phyloP scores from a whole-genome alignment of 2,888 invertebrate genomes.

The Pemphredon lugubris region DNA sequence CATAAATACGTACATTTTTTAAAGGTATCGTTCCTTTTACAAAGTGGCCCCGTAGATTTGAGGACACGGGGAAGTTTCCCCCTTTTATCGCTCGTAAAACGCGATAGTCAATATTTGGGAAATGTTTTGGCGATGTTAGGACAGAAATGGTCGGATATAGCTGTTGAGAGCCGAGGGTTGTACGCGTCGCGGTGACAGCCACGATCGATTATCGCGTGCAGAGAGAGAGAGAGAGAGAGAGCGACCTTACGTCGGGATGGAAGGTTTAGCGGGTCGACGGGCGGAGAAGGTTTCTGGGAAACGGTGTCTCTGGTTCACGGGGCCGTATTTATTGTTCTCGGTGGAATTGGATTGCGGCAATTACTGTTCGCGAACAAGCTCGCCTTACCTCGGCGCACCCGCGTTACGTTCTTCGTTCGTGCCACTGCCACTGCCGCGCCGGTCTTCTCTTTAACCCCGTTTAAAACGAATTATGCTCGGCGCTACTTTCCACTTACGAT shows the following conservation, averaged over 20 bases:
- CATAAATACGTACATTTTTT: no score
- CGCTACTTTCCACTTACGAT: background rate
- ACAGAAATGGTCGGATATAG: constrained; percentile 11
- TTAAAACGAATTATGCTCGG: background rate
- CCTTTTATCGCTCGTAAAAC: no score
- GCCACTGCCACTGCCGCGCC: no score
- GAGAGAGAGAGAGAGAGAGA: no score
- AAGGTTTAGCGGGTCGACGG: constrained; percentile 33
- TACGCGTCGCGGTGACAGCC: constrained; percentile 28
- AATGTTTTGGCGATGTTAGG: background rate
- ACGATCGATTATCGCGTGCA: constrained; percentile 68
- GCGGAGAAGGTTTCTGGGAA: constrained; percentile 48
- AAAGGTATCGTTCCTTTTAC: no score
- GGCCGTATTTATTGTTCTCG: constrained; percentile 55
- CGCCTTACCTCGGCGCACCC: background rate
- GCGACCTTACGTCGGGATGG: constrained; percentile 49
- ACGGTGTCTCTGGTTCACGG: constrained; percentile 59
- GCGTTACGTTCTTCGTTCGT: background rate
- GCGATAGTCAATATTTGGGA: background rate
- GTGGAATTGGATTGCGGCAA: constrained; percentile 42
- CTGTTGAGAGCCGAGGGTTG: background rate
- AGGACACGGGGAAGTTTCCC: no score
- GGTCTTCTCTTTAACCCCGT: constrained; percentile 6
- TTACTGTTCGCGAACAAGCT: constrained; percentile 4
- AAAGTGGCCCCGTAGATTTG: no score